Evolutionary conservation across 2,888 invertebrate species (phyloP), one percentile per base, ranked within the genome.

Genomic region (Ypsolopha scabrella): DNA sequence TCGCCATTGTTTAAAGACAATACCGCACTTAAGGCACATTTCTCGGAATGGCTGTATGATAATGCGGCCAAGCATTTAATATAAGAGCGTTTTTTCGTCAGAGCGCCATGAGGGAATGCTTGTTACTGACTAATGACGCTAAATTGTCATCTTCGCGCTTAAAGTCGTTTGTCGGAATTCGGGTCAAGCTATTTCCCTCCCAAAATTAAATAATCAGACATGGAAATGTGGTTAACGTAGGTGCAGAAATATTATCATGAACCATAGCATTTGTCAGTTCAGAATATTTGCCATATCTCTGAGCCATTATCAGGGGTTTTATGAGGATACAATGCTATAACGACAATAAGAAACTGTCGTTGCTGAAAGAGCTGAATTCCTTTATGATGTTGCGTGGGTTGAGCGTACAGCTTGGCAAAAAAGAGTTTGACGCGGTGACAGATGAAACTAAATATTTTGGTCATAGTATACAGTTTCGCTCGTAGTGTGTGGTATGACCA

Each of bases 91-190:
- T 68, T 69, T 70, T 63, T 58, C 63, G 60, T 53, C 55, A 60
- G 59, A 59, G 62, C 64, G 70, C 69, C 66, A 63, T 63, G 53
- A 52, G 57, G 67, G 76, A 79, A 76, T 80, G 70, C 65, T 66
- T 67, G 64, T 67, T 70, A 63, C 70, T 66, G 68, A 64, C 68
- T 79, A 78, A 81, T 77, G 79, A 78, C 67, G 61, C 61, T 63
- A 68, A 72, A 74, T 72, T 68, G 70, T 69, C 65, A 63, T 63
- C 67, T 61, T 65, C 59, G 62, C 67, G 63, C 62, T 61, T 63
- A 58, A 60, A 64, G 66, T 67, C 62, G 68, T 68, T 71, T 72
- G 57, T 64, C 66, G 67, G 71, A 74, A 79, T 77, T 73, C 57
- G 57, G 62, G 61, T 60, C 55, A 51, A 59, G 59, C 65, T 61